Evolutionary conservation across 2,797 vertebrate species (phyloP), one percentile per base, ranked within the genome.

Genomic region (Enteromius anoplus): DNA sequence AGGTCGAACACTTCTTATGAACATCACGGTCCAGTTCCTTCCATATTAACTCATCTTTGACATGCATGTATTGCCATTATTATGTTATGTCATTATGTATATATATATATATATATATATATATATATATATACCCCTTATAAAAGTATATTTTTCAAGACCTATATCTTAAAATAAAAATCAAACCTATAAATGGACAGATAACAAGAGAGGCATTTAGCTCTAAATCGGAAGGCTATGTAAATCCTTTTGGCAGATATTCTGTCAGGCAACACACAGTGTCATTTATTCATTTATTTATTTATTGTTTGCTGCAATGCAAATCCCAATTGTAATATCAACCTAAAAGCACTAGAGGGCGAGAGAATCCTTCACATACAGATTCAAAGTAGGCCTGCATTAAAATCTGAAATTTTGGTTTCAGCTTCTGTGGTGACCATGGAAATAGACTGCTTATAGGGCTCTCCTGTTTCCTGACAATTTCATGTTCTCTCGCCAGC

Each of bases 291-390:
- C 1, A 26, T 29, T 1, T 45, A 11, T 45, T 9, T 9, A 9
- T 40, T 40, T 40, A 9, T 4, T 58, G 29, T 29, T 15, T 62
- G n/a, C 26, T 37, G 51, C 12, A 23, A 23, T 45, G 53, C 10
- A 49, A 45, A 26, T 29, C 26, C 12, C 21, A 58, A 55, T 15
- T 80, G 81, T 29, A 68, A 58, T 45, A 42, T 15, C 7, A 23
- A 32, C 5, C 64, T 23, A 55, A 8, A 29, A 73, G 75, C 87
- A 82, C 78, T 80, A 87, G 84, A 80, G 71, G 85, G 60, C n/a
- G 11, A n/a, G 21, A 80, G 11, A 77, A 14, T 9, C n/a, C 23
- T 37, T 51, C 26, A 58, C 23, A 8, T 60, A 51, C 37, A 37
- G 71, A 53, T 85, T 17, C 5, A 2, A n/a, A 5, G 23, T 7